Percentiles rank a stretch among this genome's conserved stretches.
These are phyloP conservation scores for Lasioglossum leucozonium DNA, from an alignment of 2,888 invertebrate species.

Conservation along the genomic window DNA sequence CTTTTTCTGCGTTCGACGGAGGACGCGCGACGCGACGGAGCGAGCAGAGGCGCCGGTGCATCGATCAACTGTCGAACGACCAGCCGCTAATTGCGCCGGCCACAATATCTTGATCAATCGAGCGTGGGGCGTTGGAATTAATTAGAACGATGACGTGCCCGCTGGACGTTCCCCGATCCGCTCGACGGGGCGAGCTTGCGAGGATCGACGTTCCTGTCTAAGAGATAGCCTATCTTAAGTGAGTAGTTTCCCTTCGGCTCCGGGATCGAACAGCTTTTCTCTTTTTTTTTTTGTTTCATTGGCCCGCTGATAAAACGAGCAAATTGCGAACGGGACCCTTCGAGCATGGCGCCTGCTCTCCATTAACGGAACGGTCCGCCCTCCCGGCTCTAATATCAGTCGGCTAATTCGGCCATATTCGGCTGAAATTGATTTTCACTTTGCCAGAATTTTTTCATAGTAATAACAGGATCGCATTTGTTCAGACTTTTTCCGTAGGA, in stretches of 20 bases:
- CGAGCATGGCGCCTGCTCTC: constrained; percentile 45
- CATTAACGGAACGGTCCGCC: neutral
- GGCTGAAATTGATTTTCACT: neutral
- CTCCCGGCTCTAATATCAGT: constrained; percentile 40
- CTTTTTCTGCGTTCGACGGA: neutral
- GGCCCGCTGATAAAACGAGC: constrained; percentile 60
- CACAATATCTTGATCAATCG: constrained; percentile 79
- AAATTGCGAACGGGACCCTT: constrained; percentile 54
- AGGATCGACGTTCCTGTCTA: constrained; percentile 47
- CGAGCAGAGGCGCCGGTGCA: constrained; percentile 69
- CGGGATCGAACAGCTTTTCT: neutral
- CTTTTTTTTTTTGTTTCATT: neutral
- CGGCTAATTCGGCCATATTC: constrained; percentile 31
- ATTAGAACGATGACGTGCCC: constrained; percentile 80
- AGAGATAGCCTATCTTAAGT: constrained; percentile 69
- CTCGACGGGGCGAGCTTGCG: constrained; percentile 32
- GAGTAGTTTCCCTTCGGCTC: constrained; percentile 58
- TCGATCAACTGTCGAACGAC: constrained; percentile 77
- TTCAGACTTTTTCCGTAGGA: neutral
- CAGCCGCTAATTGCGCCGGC: constrained; percentile 74
- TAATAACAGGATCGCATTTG: too few relatives aligned
- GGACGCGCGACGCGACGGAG: constrained; percentile 1
- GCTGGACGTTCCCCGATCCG: constrained; percentile 41
- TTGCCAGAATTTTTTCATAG: neutral
- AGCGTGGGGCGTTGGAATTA: constrained; percentile 78